These are phyloP conservation scores for Yponomeuta malinellus DNA, from an alignment of 2,888 invertebrate genomes.

Conservation along the genomic window DNA sequence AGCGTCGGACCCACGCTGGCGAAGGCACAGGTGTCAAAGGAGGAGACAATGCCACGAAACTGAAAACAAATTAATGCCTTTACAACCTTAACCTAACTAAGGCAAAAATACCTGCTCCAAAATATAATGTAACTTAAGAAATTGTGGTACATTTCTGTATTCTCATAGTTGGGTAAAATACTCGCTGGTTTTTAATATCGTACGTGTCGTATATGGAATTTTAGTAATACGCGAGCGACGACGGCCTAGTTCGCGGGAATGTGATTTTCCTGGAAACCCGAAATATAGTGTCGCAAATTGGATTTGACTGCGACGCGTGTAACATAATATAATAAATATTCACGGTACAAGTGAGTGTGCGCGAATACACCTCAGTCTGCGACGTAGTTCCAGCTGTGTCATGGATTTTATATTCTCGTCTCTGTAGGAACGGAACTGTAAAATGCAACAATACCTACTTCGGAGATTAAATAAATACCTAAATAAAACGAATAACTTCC, in stretches of 20 bases:
- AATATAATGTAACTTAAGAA: background rate
- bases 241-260: background rate
- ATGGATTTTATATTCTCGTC: too few relatives aligned
- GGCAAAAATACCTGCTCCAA: background rate
- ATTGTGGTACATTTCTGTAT: background rate
- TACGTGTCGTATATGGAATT: conserved; percentile 4
- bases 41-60: conserved; percentile 6
- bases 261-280: background rate
- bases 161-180: background rate
- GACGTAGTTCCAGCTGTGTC: background rate
- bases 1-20: conserved; percentile 44
- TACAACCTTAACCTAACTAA: background rate
- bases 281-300: conserved; percentile 7
- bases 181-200: conserved; percentile 6
- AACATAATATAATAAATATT: conserved; percentile 15
- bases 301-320: conserved; percentile 4
- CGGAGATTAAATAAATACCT: too few relatives aligned
- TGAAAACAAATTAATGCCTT: conserved; percentile 7
- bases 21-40: conserved; percentile 9
- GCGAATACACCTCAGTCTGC: background rate
- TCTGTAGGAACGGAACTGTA: background rate
- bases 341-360: background rate
- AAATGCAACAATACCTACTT: background rate
- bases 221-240: conserved; percentile 1
- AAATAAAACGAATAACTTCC: too few relatives aligned